These are phyloP conservation scores for Diuraphis noxia DNA, from an alignment of 1,140 invertebrate species.

Conservation along the genomic window DNA sequence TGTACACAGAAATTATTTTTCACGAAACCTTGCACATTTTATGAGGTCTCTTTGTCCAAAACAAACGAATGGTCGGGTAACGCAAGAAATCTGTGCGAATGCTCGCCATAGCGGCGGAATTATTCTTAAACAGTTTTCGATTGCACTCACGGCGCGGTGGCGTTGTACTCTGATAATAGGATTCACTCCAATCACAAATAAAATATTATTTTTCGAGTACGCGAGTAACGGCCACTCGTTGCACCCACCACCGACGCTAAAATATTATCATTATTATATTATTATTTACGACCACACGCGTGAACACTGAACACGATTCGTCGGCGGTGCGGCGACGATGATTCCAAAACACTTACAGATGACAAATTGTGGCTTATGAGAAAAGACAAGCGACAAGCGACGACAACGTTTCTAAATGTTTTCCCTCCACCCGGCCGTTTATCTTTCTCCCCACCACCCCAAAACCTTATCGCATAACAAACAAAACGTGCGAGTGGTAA, in stretches of 20 bases:
- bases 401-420: background rate
- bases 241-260: background rate
- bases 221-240: background rate
- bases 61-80: background rate
- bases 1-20: background rate
- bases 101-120: background rate
- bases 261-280: background rate
- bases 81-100: background rate
- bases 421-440: background rate
- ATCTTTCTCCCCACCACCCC: background rate
- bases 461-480: background rate
- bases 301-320: background rate
- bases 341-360: background rate
- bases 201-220: background rate
- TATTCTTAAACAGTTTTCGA: background rate
- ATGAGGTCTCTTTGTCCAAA: background rate
- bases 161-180: background rate
- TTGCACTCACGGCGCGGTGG: background rate
- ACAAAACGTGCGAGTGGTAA: background rate
- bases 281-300: background rate
- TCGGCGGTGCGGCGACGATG: no score
- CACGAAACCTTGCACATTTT: constrained; percentile 17
- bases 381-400: background rate
- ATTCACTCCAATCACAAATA: background rate
- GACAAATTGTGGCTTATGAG: background rate